phyloP scores from a whole-genome alignment of 1,140 invertebrate species.

The Homarus americanus region DNA sequence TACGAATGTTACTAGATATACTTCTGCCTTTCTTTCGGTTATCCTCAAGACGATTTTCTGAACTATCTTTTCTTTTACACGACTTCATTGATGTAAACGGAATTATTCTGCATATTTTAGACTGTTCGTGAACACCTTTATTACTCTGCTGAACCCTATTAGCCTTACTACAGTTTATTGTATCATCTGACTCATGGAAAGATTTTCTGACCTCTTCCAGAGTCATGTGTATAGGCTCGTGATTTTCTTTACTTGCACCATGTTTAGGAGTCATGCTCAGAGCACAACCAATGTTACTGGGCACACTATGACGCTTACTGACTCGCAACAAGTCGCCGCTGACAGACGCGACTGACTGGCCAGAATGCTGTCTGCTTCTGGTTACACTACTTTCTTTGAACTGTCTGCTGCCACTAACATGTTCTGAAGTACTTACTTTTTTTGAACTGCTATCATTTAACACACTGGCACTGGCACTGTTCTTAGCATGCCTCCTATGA shows the following conservation, averaged over 20 bases:
- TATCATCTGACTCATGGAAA: slow-evolving; percentile 80
- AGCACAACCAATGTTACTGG: slow-evolving; percentile 70
- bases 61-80: slow-evolving; percentile 66
- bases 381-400: slow-evolving; percentile 61
- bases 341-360: slow-evolving; percentile 57
- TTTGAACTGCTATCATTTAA: slow-evolving; percentile 55
- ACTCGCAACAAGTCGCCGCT: slow-evolving; percentile 57
- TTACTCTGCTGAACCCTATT: slow-evolving; percentile 46
- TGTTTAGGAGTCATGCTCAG: slow-evolving; percentile 68
- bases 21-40: slow-evolving; percentile 66
- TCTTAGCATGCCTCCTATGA: slow-evolving; percentile 64
- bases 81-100: slow-evolving; percentile 64
- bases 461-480: slow-evolving; percentile 55
- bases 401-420: slow-evolving; percentile 30
- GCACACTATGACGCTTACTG: slow-evolving; percentile 64
- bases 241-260: slow-evolving; percentile 58
- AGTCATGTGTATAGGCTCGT: slow-evolving; percentile 90
- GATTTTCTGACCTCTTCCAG: slow-evolving; percentile 89
- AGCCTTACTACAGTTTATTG: slow-evolving; percentile 63
- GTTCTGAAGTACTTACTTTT: slow-evolving; percentile 57
- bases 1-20: slow-evolving; percentile 70
- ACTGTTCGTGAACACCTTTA: slow-evolving; percentile 57
- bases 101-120: slow-evolving; percentile 70
- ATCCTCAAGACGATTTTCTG: slow-evolving; percentile 58
- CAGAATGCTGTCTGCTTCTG: slow-evolving; percentile 62